Evolutionary conservation across 2,113 vertebrate genomes (phyloP).

Genomic region (Pluvianellus socialis): DNA sequence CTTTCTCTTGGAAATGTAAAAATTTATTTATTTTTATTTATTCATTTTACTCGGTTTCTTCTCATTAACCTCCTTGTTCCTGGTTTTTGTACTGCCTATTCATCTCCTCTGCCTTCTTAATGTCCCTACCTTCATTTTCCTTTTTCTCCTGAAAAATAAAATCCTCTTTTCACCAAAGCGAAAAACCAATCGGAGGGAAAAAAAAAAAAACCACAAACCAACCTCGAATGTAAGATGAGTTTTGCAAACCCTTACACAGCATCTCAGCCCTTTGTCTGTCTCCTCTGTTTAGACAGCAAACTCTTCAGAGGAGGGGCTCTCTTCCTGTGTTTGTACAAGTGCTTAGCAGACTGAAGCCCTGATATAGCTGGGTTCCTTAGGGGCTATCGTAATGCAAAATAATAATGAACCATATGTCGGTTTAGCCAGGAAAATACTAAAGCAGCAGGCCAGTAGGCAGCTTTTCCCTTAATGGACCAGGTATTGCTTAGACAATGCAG

Average conservation of each 20-base stretch:
- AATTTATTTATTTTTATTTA: background rate
- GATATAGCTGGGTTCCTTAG: conserved; percentile 34
- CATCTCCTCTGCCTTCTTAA: background rate
- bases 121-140: background rate
- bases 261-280: conserved; percentile 43
- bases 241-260: background rate
- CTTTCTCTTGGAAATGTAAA: background rate
- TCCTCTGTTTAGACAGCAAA: conserved; percentile 50
- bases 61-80: background rate
- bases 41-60: background rate
- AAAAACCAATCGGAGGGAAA: background rate
- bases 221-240: background rate
- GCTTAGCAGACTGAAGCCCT: conserved; percentile 50
- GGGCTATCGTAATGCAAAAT: conserved; percentile 27
- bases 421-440: conserved; percentile 41
- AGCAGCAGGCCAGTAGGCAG: conserved; percentile 19
- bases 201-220: background rate
- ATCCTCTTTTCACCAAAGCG: background rate
- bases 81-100: background rate
- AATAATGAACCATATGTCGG: conserved; percentile 36
- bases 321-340: conserved; percentile 70
- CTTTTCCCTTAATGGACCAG: conserved; percentile 39
- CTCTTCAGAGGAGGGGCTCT: conserved; percentile 63
- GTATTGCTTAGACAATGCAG: conserved; percentile 54
- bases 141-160: background rate